Percentiles rank a stretch among this genome's conserved stretches.
phyloP scores from a whole-genome alignment of 2,113 vertebrate species.

The Corydoras maculifer region DNA sequence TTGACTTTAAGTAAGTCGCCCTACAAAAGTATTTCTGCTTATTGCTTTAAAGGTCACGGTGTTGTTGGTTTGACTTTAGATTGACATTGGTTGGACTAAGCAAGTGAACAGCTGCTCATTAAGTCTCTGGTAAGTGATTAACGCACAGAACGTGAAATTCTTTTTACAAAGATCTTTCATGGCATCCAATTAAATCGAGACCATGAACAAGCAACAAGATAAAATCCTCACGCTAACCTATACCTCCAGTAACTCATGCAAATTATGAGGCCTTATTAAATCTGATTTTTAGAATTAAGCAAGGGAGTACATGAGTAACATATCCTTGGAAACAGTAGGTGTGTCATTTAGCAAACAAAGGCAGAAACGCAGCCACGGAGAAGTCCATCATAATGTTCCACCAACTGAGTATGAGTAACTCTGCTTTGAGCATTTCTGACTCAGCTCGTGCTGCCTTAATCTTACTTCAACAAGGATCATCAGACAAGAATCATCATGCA shows the following conservation, averaged over 20 bases:
- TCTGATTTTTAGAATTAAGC: not conserved
- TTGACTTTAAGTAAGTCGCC: too few relatives aligned
- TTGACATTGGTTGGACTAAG: too few relatives aligned
- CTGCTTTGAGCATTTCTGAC: not conserved
- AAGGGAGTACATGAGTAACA: not conserved
- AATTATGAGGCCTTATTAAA: not conserved
- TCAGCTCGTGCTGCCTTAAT: not conserved
- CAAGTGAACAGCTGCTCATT: too few relatives aligned
- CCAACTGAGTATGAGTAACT: constrained; percentile 5
- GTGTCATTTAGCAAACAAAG: constrained; percentile 24
- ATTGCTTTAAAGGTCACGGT: too few relatives aligned
- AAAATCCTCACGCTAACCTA: too few relatives aligned
- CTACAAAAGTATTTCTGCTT: too few relatives aligned
- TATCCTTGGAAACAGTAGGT: constrained; percentile 18
- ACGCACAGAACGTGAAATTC: too few relatives aligned
- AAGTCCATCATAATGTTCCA: constrained; percentile 11
- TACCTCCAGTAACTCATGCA: not conserved
- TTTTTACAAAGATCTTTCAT: too few relatives aligned
- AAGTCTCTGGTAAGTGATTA: too few relatives aligned
- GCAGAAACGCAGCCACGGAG: not conserved
- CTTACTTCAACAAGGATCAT: not conserved
- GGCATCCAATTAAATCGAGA: too few relatives aligned
- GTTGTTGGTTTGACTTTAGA: too few relatives aligned
- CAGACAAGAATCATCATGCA: constrained; percentile 7
- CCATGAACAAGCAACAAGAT: too few relatives aligned